Conservation (phyloP, 2,113 vertebrate species). For the Todiramphus saurophagus region DNA sequence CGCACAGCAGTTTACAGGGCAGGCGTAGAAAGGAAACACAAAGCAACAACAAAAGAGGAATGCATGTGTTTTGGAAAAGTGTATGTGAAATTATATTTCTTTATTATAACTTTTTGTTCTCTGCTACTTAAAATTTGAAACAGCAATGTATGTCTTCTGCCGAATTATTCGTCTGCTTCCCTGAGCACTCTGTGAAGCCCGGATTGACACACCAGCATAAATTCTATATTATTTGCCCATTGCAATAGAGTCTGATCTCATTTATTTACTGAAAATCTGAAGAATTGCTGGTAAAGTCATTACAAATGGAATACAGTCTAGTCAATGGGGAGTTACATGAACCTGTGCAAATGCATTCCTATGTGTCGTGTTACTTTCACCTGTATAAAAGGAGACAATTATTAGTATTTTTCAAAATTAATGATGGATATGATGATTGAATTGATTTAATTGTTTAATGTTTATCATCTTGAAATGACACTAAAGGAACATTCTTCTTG, state of each 20-base stretch:
- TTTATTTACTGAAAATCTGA: not conserved
- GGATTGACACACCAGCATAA: not conserved
- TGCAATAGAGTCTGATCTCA: not conserved
- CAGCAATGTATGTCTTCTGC: not conserved
- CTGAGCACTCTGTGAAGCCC: not conserved
- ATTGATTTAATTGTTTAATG: not conserved
- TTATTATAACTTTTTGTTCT: not conserved
- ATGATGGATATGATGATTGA: not conserved
- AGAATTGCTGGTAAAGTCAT: not conserved
- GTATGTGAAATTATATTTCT: not conserved
- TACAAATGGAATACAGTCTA: not conserved
- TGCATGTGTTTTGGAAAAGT: not conserved
- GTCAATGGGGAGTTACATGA: not conserved
- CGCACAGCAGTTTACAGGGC: constrained; percentile 23
- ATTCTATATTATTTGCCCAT: not conserved
- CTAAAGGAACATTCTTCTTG: not conserved
- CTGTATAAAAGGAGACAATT: not conserved
- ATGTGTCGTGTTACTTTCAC: not conserved
- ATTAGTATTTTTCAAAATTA: not conserved
- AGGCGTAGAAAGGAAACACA: not conserved
- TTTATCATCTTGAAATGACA: not conserved
- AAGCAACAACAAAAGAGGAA: not conserved
- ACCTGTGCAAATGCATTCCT: not conserved
- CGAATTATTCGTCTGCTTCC: not conserved
- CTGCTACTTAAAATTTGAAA: not conserved